These are phyloP conservation scores for Drosophila sordidula DNA, from an alignment of 2,888 invertebrate genomes.

Conservation along the genomic window DNA sequence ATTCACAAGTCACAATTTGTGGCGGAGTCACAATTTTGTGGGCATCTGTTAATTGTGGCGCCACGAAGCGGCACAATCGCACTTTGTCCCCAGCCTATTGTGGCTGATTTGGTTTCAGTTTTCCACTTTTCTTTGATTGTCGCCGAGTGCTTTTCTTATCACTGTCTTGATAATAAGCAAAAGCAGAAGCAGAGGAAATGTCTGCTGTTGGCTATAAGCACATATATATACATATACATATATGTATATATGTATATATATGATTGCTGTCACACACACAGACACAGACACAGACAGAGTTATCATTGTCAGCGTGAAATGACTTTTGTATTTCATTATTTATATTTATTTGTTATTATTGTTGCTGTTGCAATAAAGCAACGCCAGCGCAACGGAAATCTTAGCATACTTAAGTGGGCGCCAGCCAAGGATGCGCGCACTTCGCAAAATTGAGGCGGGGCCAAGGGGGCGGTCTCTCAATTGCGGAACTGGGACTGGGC, in stretches of 20 bases:
- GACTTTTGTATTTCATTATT: conserved; percentile 75
- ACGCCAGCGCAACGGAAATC: conserved; percentile 69
- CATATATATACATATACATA: conserved; percentile 5
- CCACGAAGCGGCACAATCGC: conserved; percentile 24
- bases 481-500: background rate
- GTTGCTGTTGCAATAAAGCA: conserved; percentile 54
- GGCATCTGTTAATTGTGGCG: conserved; percentile 17
- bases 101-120: conserved; percentile 47
- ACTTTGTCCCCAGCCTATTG: conserved; percentile 32
- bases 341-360: conserved; percentile 72
- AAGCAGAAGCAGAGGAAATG: conserved; percentile 13
- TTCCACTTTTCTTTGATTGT: conserved; percentile 4
- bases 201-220: conserved; percentile 3
- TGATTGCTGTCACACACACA: conserved; percentile 12
- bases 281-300: conserved; percentile 12
- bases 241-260: conserved; percentile 15
- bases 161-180: conserved; percentile 63
- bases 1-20: conserved; percentile 5
- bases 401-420: conserved; percentile 74
- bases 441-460: background rate
- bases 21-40: conserved; percentile 7
- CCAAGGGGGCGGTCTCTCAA: background rate
- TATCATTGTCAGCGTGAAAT: conserved; percentile 56
- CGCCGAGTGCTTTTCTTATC: conserved; percentile 34
- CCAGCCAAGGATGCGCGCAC: conserved; percentile 48